A percentile compares a stretch with the other conserved stretches of the same genome.
Evolutionary conservation across 2,888 invertebrate species (phyloP).

Genomic region (Drosophila vallismaia): DNA sequence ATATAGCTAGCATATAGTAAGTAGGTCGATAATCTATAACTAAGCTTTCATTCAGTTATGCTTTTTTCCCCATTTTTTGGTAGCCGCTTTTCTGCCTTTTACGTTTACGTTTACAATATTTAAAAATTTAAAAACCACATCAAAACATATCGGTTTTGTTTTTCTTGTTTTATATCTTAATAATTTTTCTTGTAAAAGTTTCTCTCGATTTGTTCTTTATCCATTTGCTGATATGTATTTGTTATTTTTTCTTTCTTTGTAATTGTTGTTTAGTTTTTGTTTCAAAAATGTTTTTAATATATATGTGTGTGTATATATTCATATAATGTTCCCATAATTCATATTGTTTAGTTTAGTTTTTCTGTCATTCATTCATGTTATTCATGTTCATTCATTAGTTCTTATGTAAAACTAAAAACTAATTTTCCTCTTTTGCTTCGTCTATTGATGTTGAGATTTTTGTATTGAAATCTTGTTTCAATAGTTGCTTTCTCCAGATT

Average conservation of each 20-base stretch:
- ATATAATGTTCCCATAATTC: slow-evolving; percentile 83
- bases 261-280: slow-evolving; percentile 42
- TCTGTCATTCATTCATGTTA: slow-evolving; percentile 46
- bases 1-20: slow-evolving; percentile 47
- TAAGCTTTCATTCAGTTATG: slow-evolving; percentile 52
- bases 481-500: slow-evolving; percentile 36
- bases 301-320: slow-evolving; percentile 57
- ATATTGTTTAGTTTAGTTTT: slow-evolving; percentile 80
- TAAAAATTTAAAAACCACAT: slow-evolving; percentile 73
- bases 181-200: slow-evolving; percentile 63
- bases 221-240: slow-evolving; percentile 76
- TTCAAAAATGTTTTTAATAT: slow-evolving; percentile 55
- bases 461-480: slow-evolving; percentile 20
- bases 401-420: slow-evolving; percentile 52
- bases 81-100: slow-evolving; percentile 70
- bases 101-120: slow-evolving; percentile 63
- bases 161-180: slow-evolving; percentile 27
- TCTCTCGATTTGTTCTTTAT: slow-evolving; percentile 63
- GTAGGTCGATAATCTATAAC: slow-evolving; percentile 56
- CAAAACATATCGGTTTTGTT: slow-evolving; percentile 71
- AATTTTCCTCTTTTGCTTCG: slow-evolving; percentile 35
- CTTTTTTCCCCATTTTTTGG: slow-evolving; percentile 56
- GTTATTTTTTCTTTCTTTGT: slow-evolving; percentile 58
- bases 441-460: slow-evolving; percentile 17
- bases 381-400: too few species aligned